Evolutionary conservation across 2,113 vertebrate genomes (phyloP).

Genomic region (Siniperca knerii): DNA sequence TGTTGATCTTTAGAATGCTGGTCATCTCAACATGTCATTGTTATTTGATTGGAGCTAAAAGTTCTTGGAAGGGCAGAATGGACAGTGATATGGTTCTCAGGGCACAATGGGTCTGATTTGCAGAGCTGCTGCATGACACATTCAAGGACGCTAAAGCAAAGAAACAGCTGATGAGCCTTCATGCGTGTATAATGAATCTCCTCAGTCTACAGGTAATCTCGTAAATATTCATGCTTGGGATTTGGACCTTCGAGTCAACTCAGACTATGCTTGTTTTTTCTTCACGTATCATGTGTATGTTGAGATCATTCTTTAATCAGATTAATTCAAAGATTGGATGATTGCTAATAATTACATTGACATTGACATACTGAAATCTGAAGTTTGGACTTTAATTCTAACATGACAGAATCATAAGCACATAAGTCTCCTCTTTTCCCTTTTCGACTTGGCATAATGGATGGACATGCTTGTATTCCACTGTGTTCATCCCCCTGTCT

Average conservation of each 20-base stretch:
- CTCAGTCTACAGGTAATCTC: slow-evolving; percentile 13
- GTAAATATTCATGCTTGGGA: slow-evolving; percentile 25
- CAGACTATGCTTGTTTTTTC: background rate
- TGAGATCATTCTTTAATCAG: background rate
- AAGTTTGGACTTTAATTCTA: background rate
- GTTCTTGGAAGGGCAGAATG: background rate
- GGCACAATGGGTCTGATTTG: slow-evolving; percentile 5
- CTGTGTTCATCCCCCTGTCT: background rate
- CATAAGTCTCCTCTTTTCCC: background rate
- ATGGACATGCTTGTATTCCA: background rate
- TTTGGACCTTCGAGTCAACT: slow-evolving; percentile 21
- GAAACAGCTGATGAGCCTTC: slow-evolving; percentile 2
- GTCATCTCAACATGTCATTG: background rate
- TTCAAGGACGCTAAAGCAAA: slow-evolving; percentile 28
- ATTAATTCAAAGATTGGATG: background rate
- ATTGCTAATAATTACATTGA: background rate
- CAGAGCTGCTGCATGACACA: slow-evolving; percentile 23
- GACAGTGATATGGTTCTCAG: background rate
- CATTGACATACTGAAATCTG: background rate
- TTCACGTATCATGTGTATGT: no score
- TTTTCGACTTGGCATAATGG: background rate
- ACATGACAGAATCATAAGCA: background rate
- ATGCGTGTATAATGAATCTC: slow-evolving; percentile 1
- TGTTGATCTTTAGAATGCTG: slow-evolving; percentile 20
- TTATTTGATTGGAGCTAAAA: background rate